Evolutionary conservation across 2,113 vertebrate species (phyloP).

Genomic region (Jacana jacana): DNA sequence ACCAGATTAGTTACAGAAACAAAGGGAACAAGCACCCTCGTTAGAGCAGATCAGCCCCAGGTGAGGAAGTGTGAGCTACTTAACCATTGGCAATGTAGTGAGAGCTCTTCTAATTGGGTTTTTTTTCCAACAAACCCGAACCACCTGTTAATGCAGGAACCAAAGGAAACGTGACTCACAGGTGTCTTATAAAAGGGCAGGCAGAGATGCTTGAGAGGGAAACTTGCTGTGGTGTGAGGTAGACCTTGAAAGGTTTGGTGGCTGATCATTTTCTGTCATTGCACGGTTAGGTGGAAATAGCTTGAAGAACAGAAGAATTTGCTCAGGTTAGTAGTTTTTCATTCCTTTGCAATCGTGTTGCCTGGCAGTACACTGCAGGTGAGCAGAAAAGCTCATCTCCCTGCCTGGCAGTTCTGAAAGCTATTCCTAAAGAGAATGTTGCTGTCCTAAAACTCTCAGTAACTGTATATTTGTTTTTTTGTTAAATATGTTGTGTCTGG

Average conservation of each 20-base stretch:
- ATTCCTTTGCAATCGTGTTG: accelerated
- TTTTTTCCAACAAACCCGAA: background rate
- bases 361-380: accelerated
- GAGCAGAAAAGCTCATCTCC: accelerated
- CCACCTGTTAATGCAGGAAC: background rate
- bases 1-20: background rate
- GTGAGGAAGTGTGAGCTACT: background rate
- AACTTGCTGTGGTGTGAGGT: accelerated
- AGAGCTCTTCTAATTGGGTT: background rate
- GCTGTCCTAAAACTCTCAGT: background rate
- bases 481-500: background rate
- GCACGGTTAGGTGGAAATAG: accelerated
- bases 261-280: accelerated
- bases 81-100: background rate
- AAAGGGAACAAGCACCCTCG: background rate
- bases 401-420: background rate
- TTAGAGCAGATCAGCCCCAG: background rate
- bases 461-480: accelerated
- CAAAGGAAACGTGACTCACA: background rate
- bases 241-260: background rate
- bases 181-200: background rate
- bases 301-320: background rate
- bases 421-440: background rate
- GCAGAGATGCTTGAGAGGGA: background rate
- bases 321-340: background rate